Conservation (phyloP, 2,113 vertebrate species). For the Atrichornis clamosus region DNA sequence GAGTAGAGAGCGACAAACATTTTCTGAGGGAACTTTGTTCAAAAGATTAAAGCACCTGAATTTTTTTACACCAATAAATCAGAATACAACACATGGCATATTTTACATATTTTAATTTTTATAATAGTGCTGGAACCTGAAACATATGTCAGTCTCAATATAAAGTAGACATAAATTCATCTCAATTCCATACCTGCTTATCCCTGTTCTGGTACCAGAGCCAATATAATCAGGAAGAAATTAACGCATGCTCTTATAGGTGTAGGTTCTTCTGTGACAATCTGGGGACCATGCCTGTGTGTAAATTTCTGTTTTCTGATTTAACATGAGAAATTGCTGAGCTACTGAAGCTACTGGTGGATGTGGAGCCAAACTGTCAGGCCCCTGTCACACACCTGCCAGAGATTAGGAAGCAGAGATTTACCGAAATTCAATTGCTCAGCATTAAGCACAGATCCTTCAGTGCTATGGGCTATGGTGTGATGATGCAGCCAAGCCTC, state of each 20-base stretch:
- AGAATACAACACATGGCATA: not conserved
- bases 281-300: too few species aligned
- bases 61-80: not conserved
- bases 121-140: not conserved
- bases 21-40: not conserved
- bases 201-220: not conserved
- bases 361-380: not conserved
- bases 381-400: not conserved
- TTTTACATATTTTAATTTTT: not conserved
- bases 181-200: not conserved
- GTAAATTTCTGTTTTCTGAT: not conserved
- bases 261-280: not conserved
- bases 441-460: not conserved
- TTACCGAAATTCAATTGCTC: not conserved
- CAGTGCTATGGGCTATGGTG: fast-evolving
- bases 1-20: not conserved
- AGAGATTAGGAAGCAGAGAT: not conserved
- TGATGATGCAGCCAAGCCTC: not conserved
- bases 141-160: not conserved
- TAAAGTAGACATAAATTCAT: not conserved
- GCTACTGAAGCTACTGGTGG: not conserved
- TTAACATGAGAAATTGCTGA: not conserved
- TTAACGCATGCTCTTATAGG: not conserved
- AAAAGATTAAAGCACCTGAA: not conserved
- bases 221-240: not conserved